A percentile compares a stretch with the other conserved stretches of the same genome.
Conservation (phyloP, 2,797 vertebrate genomes). For the Chelmon rostratus region DNA sequence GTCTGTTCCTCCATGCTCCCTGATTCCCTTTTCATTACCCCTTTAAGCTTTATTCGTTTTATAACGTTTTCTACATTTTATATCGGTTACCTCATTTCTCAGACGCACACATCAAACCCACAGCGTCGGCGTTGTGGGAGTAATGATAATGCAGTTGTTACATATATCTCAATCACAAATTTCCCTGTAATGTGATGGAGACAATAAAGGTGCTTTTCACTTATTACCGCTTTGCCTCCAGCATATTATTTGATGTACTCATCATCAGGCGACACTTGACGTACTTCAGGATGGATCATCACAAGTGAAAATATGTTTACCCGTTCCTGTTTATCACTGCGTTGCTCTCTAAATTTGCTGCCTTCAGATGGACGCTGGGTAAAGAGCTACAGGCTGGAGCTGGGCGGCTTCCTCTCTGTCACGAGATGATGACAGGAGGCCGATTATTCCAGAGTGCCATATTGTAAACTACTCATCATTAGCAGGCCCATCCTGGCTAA, state of each 20-base stretch:
- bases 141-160: conserved; percentile 47
- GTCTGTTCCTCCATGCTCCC: conserved; percentile 49
- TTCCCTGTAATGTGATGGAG: conserved; percentile 48
- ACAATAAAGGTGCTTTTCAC: conserved; percentile 53
- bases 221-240: conserved; percentile 59
- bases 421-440: conserved; percentile 73
- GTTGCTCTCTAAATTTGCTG: conserved; percentile 56
- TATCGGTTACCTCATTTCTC: neutral
- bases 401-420: conserved; percentile 70
- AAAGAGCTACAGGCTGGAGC: conserved; percentile 74
- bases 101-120: conserved; percentile 36
- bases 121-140: conserved; percentile 16
- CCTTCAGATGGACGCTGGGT: conserved; percentile 53
- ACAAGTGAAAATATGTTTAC: conserved; percentile 51
- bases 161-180: conserved; percentile 54
- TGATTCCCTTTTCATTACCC: conserved; percentile 57
- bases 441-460: conserved; percentile 77
- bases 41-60: conserved; percentile 62
- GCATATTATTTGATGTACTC: conserved; percentile 60
- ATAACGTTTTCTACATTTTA: conserved; percentile 49
- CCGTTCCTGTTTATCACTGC: conserved; percentile 52
- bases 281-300: conserved; percentile 50
- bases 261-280: conserved; percentile 40
- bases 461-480: conserved; percentile 86
- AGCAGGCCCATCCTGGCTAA: conserved; percentile 77